Percentiles rank a stretch among this genome's conserved stretches.
Evolutionary conservation across 2,888 invertebrate species (phyloP).

Genomic region (Mythimna pallens): DNA sequence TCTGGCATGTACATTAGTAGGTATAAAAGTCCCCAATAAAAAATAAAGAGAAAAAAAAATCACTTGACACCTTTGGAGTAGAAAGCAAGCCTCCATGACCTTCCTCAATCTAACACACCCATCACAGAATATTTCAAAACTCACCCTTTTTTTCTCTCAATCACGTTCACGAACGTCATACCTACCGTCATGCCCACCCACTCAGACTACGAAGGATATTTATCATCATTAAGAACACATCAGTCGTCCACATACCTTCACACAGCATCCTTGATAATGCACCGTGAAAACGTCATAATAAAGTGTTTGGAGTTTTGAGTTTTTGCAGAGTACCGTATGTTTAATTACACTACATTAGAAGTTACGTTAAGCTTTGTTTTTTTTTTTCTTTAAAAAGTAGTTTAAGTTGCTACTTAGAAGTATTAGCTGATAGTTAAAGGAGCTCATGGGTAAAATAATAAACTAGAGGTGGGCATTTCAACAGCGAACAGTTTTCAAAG

Average conservation of each 20-base stretch:
- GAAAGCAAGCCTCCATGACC: neutral
- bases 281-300: constrained; percentile 51
- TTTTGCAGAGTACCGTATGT: constrained; percentile 30
- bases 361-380: neutral
- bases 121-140: neutral
- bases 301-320: neutral
- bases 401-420: too few relatives aligned
- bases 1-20: too few relatives aligned
- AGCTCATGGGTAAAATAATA: too few relatives aligned
- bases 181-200: constrained; percentile 33
- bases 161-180: constrained; percentile 7
- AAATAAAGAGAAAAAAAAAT: too few relatives aligned
- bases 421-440: too few relatives aligned
- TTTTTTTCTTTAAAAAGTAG: neutral
- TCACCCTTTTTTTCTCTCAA: neutral
- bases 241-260: constrained; percentile 45
- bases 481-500: too few relatives aligned
- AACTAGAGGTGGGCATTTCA: too few relatives aligned
- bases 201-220: constrained; percentile 45
- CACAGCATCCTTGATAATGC: constrained; percentile 52
- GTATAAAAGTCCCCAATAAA: too few relatives aligned
- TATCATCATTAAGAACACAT: constrained; percentile 68
- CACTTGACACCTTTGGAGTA: neutral
- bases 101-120: neutral
- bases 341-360: neutral